Conservation (phyloP, 2,888 invertebrate genomes). For the Nemapogon koenigi region DNA sequence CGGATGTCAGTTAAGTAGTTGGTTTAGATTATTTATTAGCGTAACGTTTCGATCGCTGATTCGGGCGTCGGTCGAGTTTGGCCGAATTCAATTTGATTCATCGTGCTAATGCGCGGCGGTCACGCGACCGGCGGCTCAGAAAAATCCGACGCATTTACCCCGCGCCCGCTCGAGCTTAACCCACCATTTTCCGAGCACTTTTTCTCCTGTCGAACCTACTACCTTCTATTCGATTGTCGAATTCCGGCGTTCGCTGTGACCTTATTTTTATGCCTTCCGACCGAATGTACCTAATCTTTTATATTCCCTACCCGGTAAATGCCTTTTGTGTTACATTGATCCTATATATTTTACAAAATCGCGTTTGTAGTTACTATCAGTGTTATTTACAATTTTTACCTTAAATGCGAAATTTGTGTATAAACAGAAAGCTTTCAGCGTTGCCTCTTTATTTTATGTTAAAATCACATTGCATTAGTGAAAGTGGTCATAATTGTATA, state of each 20-base stretch:
- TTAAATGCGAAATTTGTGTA: too few species aligned
- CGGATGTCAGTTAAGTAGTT: constrained; percentile 23
- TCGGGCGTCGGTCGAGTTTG: constrained; percentile 29
- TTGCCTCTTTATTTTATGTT: too few species aligned
- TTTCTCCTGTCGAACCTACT: constrained; percentile 9
- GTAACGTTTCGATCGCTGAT: constrained; percentile 16
- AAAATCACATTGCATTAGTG: too few species aligned
- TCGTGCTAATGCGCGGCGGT: constrained; percentile 43
- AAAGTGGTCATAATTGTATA: too few species aligned
- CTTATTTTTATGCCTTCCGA: constrained; percentile 7
- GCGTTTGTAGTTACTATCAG: too few species aligned
- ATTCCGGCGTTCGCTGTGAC: constrained; percentile 11
- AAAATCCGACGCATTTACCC: constrained; percentile 12
- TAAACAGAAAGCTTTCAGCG: constrained; percentile 8
- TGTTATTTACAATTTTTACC: too few species aligned
- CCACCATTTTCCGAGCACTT: constrained; percentile 11
- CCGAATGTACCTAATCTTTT: constrained; percentile 2
- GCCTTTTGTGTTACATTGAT: too few species aligned
- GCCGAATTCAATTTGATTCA: constrained; percentile 52
- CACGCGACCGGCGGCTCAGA: constrained; percentile 33
- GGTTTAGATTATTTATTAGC: constrained; percentile 43
- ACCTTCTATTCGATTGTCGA: constrained; percentile 13
- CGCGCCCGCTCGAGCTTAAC: constrained; percentile 7
- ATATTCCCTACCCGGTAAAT: not conserved
- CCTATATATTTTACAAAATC: too few species aligned